These are phyloP conservation scores for Limanda limanda DNA, from an alignment of 2,113 vertebrate genomes.

Conservation along the genomic window DNA sequence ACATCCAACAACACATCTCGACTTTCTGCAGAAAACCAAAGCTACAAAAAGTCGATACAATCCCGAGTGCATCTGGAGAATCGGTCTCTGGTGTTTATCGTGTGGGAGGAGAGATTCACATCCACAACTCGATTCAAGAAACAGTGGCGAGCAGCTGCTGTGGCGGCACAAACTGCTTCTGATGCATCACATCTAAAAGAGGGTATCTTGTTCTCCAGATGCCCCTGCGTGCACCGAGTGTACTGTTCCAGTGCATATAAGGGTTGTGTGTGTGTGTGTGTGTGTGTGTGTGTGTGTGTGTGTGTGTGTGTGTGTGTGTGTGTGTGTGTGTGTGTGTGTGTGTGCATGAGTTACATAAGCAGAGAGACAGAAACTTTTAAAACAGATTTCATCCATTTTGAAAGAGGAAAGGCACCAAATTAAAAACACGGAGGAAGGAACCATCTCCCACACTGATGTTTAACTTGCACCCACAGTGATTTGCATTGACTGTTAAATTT, in stretches of 20 bases:
- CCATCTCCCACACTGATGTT: neutral
- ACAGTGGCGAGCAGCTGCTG: slow-evolving; percentile 16
- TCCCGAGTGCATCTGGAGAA: slow-evolving; percentile 4
- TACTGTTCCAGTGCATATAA: too few relatives aligned
- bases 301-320: too few relatives aligned
- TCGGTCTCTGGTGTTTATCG: neutral
- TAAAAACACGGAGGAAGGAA: neutral
- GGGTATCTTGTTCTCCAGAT: neutral
- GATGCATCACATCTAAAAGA: neutral
- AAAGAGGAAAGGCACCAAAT: neutral
- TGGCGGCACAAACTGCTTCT: neutral
- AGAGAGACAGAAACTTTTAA: neutral
- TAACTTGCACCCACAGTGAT: slow-evolving; percentile 5
- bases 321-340: too few relatives aligned
- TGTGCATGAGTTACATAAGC: neutral
- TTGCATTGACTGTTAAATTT: slow-evolving; percentile 2
- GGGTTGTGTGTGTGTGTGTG: too few relatives aligned
- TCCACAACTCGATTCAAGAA: neutral
- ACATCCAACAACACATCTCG: neutral
- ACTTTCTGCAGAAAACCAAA: neutral
- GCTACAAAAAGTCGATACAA: neutral
- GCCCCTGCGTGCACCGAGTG: neutral
- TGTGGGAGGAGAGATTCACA: slow-evolving; percentile 16
- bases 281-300: neutral
- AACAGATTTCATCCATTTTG: neutral